These are phyloP conservation scores for Bombus pyrosoma DNA, from an alignment of 1,140 invertebrate species.

Conservation along the genomic window DNA sequence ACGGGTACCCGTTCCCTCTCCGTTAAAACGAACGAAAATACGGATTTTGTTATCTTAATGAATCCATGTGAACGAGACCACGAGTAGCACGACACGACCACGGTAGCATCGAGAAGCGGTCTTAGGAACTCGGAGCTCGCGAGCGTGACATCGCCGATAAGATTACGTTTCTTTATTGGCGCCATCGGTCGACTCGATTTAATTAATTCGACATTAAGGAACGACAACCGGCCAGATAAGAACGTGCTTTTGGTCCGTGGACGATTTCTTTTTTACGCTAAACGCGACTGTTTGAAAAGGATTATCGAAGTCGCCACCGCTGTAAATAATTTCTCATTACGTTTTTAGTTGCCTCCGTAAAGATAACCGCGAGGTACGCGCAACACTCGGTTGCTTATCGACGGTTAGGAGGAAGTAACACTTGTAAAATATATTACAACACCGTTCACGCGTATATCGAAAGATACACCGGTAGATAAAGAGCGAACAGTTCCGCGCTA, in stretches of 20 bases:
- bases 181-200: constrained; percentile 29
- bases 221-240: constrained; percentile 21
- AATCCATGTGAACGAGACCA: constrained; percentile 43
- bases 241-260: background rate
- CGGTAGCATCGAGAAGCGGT: constrained; percentile 12
- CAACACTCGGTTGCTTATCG: constrained; percentile 56
- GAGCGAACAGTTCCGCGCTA: background rate
- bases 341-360: constrained; percentile 36
- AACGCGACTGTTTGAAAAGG: background rate
- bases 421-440: constrained; percentile 62
- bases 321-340: constrained; percentile 64
- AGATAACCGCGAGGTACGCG: constrained; percentile 59
- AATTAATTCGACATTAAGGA: constrained; percentile 47
- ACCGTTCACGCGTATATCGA: constrained; percentile 27
- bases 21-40: constrained; percentile 27
- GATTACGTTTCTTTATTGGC: constrained; percentile 46
- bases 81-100: background rate
- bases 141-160: constrained; percentile 28
- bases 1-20: background rate
- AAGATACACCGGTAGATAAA: constrained; percentile 59
- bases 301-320: constrained; percentile 21
- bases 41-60: constrained; percentile 60
- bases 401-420: constrained; percentile 59
- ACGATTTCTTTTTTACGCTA: background rate
- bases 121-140: constrained; percentile 17